A percentile compares a stretch with the other conserved stretches of the same genome.
Evolutionary conservation across 1,140 invertebrate species (phyloP).

Genomic region (Trachelipus rathkii): DNA sequence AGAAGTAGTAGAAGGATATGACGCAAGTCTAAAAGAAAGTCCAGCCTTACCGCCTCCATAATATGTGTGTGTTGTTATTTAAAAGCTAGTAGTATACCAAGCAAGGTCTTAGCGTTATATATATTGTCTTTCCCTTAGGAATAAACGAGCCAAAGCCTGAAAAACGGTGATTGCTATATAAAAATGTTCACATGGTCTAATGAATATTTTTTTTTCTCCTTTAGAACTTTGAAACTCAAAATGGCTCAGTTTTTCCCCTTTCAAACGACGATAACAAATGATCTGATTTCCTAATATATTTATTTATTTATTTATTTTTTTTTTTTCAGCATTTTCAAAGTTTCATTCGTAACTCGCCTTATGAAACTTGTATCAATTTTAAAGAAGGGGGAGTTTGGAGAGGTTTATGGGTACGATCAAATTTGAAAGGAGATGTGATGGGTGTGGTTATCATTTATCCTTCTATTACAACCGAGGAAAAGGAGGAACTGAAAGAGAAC

Average conservation of each 20-base stretch:
- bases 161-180: not conserved
- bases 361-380: constrained; percentile 52
- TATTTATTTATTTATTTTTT: constrained; percentile 12
- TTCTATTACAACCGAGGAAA: not conserved
- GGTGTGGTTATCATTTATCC: constrained; percentile 52
- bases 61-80: too few species aligned
- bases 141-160: too few species aligned
- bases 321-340: constrained; percentile 52
- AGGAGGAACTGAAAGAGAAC: not conserved
- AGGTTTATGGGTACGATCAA: constrained; percentile 54
- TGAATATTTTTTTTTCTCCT: not conserved
- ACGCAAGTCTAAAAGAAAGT: too few species aligned
- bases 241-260: not conserved
- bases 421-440: constrained; percentile 51
- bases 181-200: not conserved
- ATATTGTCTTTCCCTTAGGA: too few species aligned
- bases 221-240: not conserved
- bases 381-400: constrained; percentile 56
- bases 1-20: too few species aligned
- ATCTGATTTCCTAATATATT: not conserved
- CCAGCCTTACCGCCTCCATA: too few species aligned
- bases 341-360: constrained; percentile 51
- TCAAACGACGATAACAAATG: not conserved
- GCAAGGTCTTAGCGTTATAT: too few species aligned
- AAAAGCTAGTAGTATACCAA: too few species aligned